These are phyloP conservation scores for Dascillus cervinus DNA, from an alignment of 2,888 invertebrate species.

Conservation along the genomic window DNA sequence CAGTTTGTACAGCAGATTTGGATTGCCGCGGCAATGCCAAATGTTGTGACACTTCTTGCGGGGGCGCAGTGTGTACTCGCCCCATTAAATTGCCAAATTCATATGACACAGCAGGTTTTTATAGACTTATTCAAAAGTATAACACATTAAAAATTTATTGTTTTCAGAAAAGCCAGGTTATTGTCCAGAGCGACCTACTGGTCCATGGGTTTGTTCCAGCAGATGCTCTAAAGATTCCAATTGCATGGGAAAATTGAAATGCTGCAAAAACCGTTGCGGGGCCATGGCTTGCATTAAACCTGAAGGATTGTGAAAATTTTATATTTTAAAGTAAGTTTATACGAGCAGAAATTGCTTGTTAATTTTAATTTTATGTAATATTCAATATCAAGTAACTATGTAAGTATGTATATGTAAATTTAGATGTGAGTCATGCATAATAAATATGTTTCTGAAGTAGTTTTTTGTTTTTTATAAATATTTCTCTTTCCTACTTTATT, in stretches of 20 bases:
- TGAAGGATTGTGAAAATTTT: too few species aligned
- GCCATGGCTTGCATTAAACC: constrained; percentile 38
- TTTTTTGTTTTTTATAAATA: too few species aligned
- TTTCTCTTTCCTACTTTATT: too few species aligned
- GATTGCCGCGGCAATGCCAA: constrained; percentile 34
- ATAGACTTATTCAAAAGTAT: too few species aligned
- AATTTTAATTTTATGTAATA: too few species aligned
- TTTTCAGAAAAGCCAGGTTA: constrained; percentile 35
- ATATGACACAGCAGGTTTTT: too few species aligned
- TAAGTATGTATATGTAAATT: too few species aligned
- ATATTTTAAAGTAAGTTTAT: too few species aligned
- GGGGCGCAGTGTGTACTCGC: constrained; percentile 34
- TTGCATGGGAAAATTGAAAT: constrained; percentile 36
- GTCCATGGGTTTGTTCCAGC: constrained; percentile 41
- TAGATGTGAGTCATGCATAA: too few species aligned
- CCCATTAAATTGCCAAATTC: constrained; percentile 26
- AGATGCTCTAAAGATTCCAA: constrained; percentile 37
- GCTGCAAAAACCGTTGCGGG: constrained; percentile 41
- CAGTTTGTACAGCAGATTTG: constrained; percentile 30
- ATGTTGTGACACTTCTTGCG: constrained; percentile 39
- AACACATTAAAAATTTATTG: constrained; percentile 6
- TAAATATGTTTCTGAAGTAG: too few species aligned
- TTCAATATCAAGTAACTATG: too few species aligned
- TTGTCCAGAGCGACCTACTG: constrained; percentile 35
- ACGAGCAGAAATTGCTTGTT: too few species aligned